These are phyloP conservation scores for Myripristis murdjan DNA, from an alignment of 2,797 vertebrate genomes.

Conservation along the genomic window DNA sequence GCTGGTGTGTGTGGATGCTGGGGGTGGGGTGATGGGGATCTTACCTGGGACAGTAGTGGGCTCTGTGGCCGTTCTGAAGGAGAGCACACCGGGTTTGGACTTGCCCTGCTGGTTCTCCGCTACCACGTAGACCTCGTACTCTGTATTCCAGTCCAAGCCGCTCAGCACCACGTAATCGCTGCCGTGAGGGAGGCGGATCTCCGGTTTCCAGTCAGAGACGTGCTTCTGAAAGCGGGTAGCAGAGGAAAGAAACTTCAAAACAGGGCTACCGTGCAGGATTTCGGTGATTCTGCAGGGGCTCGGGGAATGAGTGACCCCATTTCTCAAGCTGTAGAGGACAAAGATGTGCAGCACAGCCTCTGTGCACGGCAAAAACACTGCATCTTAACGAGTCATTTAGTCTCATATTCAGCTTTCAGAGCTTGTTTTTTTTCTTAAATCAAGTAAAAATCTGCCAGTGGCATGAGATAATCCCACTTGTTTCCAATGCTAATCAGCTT, in stretches of 20 bases:
- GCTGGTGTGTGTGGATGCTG: slow-evolving; percentile 61
- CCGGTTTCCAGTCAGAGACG: slow-evolving; percentile 92
- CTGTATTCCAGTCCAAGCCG: slow-evolving; percentile 95
- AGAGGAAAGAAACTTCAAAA: not conserved
- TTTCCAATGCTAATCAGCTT: no score
- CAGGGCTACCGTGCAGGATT: not conserved
- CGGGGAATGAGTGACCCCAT: not conserved
- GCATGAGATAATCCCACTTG: no score
- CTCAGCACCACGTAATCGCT: slow-evolving; percentile 91
- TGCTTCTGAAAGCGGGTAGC: slow-evolving; percentile 84
- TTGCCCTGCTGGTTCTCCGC: slow-evolving; percentile 96
- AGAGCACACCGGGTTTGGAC: slow-evolving; percentile 88
- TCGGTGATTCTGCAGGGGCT: not conserved
- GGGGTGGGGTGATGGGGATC: slow-evolving; percentile 30
- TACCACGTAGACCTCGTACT: slow-evolving; percentile 94
- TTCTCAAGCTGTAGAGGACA: not conserved
- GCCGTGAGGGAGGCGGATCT: slow-evolving; percentile 88
- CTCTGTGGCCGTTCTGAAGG: slow-evolving; percentile 91
- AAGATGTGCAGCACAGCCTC: not conserved
- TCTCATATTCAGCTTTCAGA: no score
- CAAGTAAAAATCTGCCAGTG: no score
- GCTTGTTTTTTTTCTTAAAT: no score
- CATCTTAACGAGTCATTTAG: no score
- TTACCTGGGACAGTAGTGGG: slow-evolving; percentile 97
- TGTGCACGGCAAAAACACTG: not conserved